A percentile compares a stretch with the other conserved stretches of the same genome.
Evolutionary conservation across 30 jellyfish, hydroid and myxozoan genomes (phyloP).

Genomic region (Hydractinia echinata): DNA sequence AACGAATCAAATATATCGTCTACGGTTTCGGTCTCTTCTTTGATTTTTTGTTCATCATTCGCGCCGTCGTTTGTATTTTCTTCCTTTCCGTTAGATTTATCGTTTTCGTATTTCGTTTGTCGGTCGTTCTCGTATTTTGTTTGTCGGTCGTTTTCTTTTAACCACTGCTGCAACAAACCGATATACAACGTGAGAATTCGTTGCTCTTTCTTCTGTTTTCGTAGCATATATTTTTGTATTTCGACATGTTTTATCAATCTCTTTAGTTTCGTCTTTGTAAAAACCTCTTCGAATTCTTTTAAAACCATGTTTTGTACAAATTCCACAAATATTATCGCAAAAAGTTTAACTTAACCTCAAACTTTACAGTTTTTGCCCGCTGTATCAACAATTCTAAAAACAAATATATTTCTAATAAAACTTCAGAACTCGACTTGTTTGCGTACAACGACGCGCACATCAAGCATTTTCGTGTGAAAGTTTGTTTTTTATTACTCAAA

Average conservation of each 20-base stretch:
- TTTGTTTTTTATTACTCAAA: too few relatives aligned
- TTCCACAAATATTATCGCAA: neutral
- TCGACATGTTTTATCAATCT: constrained; percentile 5
- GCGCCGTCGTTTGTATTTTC: neutral
- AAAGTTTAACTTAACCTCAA: too few relatives aligned
- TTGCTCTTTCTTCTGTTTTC: constrained; percentile 13
- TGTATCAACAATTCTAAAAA: too few relatives aligned
- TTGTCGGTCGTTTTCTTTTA: neutral
- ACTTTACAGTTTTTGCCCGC: too few relatives aligned
- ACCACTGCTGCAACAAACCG: constrained; percentile 10
- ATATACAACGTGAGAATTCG: constrained; percentile 5
- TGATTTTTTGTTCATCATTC: neutral
- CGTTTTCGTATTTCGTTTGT: neutral
- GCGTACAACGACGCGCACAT: too few relatives aligned
- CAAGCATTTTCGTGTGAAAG: too few relatives aligned
- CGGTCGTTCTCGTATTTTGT: neutral
- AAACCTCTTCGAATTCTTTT: neutral
- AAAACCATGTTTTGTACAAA: neutral
- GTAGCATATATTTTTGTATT: constrained; percentile 1
- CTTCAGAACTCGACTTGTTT: too few relatives aligned
- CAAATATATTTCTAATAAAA: too few relatives aligned
- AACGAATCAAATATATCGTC: constrained; percentile 5
- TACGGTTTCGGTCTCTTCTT: neutral
- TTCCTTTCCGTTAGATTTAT: neutral
- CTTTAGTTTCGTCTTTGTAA: neutral